phyloP scores from a whole-genome alignment of 2,113 vertebrate genomes.

The Cairina moschata region DNA sequence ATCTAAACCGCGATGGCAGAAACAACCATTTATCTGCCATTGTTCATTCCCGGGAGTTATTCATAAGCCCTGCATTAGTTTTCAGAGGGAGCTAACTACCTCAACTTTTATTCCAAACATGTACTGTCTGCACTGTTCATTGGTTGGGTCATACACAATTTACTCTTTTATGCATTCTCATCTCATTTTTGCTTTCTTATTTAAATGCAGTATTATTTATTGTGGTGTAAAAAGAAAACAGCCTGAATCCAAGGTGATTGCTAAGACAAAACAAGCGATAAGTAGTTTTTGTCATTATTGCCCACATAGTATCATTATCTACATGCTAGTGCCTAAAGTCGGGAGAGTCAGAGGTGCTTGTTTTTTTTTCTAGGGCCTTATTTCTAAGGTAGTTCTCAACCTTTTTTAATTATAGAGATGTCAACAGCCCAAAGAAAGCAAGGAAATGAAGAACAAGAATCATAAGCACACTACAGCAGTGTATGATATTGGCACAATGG shows the following conservation, averaged over 20 bases:
- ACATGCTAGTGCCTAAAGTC: not conserved
- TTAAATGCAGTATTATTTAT: slow-evolving; percentile 47
- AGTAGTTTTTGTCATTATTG: slow-evolving; percentile 9
- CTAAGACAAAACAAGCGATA: not conserved
- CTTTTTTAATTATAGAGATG: not conserved
- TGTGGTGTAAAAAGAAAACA: slow-evolving; percentile 19
- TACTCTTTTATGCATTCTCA: slow-evolving; percentile 31
- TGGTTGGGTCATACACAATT: slow-evolving; percentile 14
- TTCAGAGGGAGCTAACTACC: not conserved
- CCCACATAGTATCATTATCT: not conserved
- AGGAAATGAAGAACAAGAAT: not conserved
- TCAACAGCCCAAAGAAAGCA: not conserved
- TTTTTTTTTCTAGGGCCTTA: not conserved
- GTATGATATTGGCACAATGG: not conserved
- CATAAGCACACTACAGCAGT: not conserved
- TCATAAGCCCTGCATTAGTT: not conserved
- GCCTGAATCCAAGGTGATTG: slow-evolving; percentile 26
- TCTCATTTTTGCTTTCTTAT: slow-evolving; percentile 53
- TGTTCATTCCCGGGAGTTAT: slow-evolving; percentile 30
- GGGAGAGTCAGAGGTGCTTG: not conserved
- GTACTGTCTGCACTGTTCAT: not conserved
- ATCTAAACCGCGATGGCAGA: not conserved
- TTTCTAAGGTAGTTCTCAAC: not conserved
- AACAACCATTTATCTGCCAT: not conserved
- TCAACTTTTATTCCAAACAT: not conserved